Conservation (phyloP, 2,797 vertebrate genomes). For the Etheostoma perlongum region DNA sequence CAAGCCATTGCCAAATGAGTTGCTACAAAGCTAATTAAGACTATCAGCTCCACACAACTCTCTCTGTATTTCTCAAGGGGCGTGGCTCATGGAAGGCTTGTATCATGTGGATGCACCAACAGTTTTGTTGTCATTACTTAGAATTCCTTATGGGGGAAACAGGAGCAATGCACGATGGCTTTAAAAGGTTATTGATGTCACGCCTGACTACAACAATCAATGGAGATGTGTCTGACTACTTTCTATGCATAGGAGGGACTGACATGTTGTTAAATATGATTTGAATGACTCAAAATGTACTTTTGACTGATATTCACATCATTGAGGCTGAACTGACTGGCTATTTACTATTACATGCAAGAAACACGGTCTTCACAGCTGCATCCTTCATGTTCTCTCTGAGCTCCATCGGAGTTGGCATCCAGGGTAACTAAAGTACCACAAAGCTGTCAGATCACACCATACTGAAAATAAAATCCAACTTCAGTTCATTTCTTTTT, state of each 20-base stretch:
- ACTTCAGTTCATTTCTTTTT: conserved; percentile 30
- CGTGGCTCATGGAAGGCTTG: too few relatives aligned
- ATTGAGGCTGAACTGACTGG: conserved; percentile 35
- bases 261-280: conserved; percentile 31
- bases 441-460: conserved; percentile 51
- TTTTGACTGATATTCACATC: conserved; percentile 10
- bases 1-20: too few relatives aligned
- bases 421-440: conserved; percentile 54
- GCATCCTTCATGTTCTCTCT: conserved; percentile 47
- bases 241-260: conserved; percentile 15
- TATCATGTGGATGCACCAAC: too few relatives aligned
- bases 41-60: too few relatives aligned
- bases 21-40: too few relatives aligned
- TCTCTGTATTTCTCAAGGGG: too few relatives aligned
- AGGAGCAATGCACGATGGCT: too few relatives aligned
- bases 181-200: background rate
- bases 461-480: conserved; percentile 44
- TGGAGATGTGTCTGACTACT: background rate
- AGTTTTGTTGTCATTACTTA: too few relatives aligned
- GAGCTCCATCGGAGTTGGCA: conserved; percentile 58
- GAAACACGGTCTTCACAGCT: conserved; percentile 25
- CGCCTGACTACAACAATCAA: background rate
- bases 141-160: too few relatives aligned
- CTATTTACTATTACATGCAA: conserved; percentile 39
- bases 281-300: conserved; percentile 17